Base-by-base conservation (phyloP, 2,888 invertebrate genomes). In the Arenicola marina region DNA sequence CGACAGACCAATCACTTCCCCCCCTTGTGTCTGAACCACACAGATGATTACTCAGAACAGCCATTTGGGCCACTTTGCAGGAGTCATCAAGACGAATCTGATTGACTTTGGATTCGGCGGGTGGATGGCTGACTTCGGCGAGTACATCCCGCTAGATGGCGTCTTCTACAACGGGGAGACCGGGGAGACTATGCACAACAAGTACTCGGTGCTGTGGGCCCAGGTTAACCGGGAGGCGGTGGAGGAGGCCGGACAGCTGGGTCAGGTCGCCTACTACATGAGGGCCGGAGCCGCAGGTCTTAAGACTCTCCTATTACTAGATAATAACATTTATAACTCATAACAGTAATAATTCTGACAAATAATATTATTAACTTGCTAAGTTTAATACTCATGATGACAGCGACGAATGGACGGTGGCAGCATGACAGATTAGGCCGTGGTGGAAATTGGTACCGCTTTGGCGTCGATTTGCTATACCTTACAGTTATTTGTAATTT, bases 121-220 rank as follows among this genome's bases (percentile, higher is more conserved):
- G 0, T 80, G 80, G 80, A 80, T 79, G 80, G 80, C 80, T 0
- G 80, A 80, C 58, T 78, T 78, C 45, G 76, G 78, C 1, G 79
- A 80, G 62, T 77, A 80, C 62, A 67, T 77, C 1, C 77, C 79
- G 0, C 68, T 66, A 28, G 75, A 76, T 60, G 76, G 70, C 51
- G 61, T 70, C 7, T 65, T 71, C 55, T 56, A 66, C 57, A 70
- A 64, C 53, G 71, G 73, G 11, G 59, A 64, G 51, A 65, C 73
- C 29, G 73, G 70, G 4, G 61, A 68, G 33, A 65, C 55, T 31
- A 61, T 75, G 34, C 80, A 79, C 68, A 80, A 78, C 65, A 51
- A 66, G 44, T 78, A 71, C 73, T 77, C 80, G 2, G 63, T 73
- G 18, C 65, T 77, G 1, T 80, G 78, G 78, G 79, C 77, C 1